Evolutionary conservation across 2,113 vertebrate genomes (phyloP).

Genomic region (Pachyramphus minor): DNA sequence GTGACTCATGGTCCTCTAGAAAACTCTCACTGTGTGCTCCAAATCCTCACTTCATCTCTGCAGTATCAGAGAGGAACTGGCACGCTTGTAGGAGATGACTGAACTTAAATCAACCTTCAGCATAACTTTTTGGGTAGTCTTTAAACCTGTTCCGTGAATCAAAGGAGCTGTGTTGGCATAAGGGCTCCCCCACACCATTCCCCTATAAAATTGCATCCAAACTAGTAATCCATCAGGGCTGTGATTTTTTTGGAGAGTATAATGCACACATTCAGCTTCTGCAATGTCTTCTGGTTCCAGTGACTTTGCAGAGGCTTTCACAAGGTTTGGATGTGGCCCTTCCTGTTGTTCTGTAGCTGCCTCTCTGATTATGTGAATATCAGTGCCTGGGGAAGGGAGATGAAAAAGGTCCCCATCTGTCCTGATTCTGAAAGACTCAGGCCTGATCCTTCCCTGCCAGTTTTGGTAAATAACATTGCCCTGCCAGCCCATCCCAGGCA

Average conservation of each 20-base stretch:
- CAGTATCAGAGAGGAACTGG: not conserved
- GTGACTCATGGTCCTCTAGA: not conserved
- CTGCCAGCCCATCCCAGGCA: not conserved
- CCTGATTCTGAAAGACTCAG: not conserved
- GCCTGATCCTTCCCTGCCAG: not conserved
- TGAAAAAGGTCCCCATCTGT: not conserved
- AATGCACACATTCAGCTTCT: not conserved
- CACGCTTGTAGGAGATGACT: not conserved
- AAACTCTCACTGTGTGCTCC: not conserved
- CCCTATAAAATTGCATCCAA: not conserved
- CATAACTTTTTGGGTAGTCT: not conserved
- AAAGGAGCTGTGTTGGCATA: not conserved
- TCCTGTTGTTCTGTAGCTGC: not conserved
- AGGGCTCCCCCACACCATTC: not conserved
- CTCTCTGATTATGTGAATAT: not conserved
- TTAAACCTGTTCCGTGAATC: not conserved
- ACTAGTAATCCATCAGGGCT: not conserved
- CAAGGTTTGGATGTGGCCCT: not conserved
- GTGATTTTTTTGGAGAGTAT: not conserved
- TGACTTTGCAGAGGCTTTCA: not conserved
- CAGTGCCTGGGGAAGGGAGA: not conserved
- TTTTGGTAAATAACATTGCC: fast-evolving
- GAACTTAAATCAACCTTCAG: not conserved
- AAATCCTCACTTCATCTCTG: not conserved
- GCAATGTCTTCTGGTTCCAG: not conserved